Evolutionary conservation across 2,888 invertebrate species (phyloP), one percentile per base, ranked within the genome.

Genomic region (Arctia plantaginis): DNA sequence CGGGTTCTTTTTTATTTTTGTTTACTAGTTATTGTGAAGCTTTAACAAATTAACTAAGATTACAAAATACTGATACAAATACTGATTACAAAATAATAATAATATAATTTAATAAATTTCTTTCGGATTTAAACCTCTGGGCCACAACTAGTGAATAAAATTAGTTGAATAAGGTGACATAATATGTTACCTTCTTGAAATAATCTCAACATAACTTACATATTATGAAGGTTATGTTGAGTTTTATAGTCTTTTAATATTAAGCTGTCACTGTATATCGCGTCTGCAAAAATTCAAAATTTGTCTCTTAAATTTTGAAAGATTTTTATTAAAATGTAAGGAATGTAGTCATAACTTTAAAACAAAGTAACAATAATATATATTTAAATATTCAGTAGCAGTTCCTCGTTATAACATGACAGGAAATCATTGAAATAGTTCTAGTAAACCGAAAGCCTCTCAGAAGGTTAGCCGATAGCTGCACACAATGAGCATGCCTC

Each of bases 401-500:
- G 15, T 30, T 62, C 70, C n/a, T 75, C 27, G 65, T 78, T 66
- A 70, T 68, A 67, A 78, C 73, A 30, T 73, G 55, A 74, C 71
- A 70, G 83, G 83, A 85, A 85, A 80, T 80, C 69, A 67, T 76
- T 83, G 35, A 67, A 75, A 77, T 77, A 66, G 35, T 51, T 73
- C 39, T 47, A 39, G 62, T 39, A 71, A 39, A 71, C 55, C 67
- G 47, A 74, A 67, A 74, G 70, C 72, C 64, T 62, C 69, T 18
- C 30, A 69, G 73, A 75, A 77, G 77, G 77, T 73, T 71, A 4
- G 51, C 47, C 65, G 69, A 75, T 72, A 70, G 64, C 39, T 47
- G 47, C 51, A 51, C 71, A 66, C 27, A 51, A 39, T 77, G 55
- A 73, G 66, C 73, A 72, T 62, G 67, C 73, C 67, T 72, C 67